Evolutionary conservation across 2,888 invertebrate genomes (phyloP).

Genomic region (Drosophila gaucha): DNA sequence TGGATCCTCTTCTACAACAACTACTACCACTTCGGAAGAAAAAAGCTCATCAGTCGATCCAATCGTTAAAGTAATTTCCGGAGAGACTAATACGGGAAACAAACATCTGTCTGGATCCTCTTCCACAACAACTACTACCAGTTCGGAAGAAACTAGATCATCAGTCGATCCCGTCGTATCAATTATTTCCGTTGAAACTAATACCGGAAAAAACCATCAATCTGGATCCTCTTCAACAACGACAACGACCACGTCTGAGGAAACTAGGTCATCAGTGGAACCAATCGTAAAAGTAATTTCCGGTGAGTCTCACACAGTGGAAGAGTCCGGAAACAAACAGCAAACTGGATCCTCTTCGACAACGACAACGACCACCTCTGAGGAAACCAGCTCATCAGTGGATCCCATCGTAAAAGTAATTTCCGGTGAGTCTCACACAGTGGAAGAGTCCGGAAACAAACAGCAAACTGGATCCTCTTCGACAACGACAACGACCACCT

Average conservation of each 20-base stretch:
- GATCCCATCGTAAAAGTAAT: too few species aligned
- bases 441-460: too few species aligned
- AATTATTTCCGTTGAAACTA: too few species aligned
- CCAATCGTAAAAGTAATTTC: background rate
- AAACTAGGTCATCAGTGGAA: background rate
- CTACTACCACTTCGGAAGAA: background rate
- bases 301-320: too few species aligned
- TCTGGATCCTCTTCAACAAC: constrained; percentile 10
- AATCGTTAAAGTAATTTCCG: background rate
- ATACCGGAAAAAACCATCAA: background rate
- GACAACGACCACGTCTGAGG: constrained; percentile 1
- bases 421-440: too few species aligned
- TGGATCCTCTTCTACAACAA: constrained; percentile 2
- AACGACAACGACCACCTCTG: constrained; percentile 9
- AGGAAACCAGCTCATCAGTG: background rate
- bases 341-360: background rate
- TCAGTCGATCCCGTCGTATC: too few species aligned
- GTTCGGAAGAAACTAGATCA: too few species aligned
- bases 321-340: too few species aligned
- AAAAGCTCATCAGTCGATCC: background rate
- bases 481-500: too few species aligned
- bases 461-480: too few species aligned
- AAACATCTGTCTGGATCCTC: constrained; percentile 8
- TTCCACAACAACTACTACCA: background rate
- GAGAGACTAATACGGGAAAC: constrained; percentile 7